Conservation (phyloP, 2,888 invertebrate species). For the Epistrophe eligans region DNA sequence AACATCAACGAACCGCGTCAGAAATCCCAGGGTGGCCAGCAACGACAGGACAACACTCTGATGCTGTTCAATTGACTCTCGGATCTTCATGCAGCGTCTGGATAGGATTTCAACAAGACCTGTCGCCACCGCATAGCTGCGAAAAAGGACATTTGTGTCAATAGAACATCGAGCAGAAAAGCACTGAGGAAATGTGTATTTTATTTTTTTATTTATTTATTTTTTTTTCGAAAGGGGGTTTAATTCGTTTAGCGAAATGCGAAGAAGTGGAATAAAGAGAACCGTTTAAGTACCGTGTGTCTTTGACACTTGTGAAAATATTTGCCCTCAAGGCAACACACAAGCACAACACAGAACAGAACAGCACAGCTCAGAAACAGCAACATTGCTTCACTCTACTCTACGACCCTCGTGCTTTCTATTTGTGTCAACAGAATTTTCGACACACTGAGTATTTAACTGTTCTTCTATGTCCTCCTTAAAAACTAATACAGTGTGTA, state of each 20-base stretch:
- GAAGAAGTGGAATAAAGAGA: constrained; percentile 61
- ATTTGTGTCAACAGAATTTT: constrained; percentile 68
- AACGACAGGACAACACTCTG: constrained; percentile 83
- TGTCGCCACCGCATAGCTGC: constrained; percentile 91
- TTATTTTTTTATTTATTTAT: background rate
- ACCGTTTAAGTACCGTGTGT: constrained; percentile 83
- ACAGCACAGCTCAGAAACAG: constrained; percentile 49
- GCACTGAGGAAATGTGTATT: background rate
- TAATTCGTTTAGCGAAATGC: constrained; percentile 74
- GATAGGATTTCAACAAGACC: constrained; percentile 92
- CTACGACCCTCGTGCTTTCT: constrained; percentile 76
- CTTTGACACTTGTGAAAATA: constrained; percentile 85
- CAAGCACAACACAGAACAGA: constrained; percentile 77
- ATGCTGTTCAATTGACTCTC: constrained; percentile 86
- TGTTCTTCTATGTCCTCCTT: constrained; percentile 60
- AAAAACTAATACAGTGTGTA: constrained; percentile 31
- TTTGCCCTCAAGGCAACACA: constrained; percentile 79
- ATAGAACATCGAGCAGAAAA: constrained; percentile 40
- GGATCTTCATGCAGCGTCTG: constrained; percentile 88
- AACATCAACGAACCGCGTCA: constrained; percentile 83
- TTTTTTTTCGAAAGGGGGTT: constrained; percentile 36
- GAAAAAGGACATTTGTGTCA: constrained; percentile 78
- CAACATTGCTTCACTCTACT: constrained; percentile 55
- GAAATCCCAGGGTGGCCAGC: constrained; percentile 83
- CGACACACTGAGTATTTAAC: constrained; percentile 74